Evolutionary conservation across 2,113 vertebrate genomes (phyloP).

Genomic region (Prietella phreatophila): DNA sequence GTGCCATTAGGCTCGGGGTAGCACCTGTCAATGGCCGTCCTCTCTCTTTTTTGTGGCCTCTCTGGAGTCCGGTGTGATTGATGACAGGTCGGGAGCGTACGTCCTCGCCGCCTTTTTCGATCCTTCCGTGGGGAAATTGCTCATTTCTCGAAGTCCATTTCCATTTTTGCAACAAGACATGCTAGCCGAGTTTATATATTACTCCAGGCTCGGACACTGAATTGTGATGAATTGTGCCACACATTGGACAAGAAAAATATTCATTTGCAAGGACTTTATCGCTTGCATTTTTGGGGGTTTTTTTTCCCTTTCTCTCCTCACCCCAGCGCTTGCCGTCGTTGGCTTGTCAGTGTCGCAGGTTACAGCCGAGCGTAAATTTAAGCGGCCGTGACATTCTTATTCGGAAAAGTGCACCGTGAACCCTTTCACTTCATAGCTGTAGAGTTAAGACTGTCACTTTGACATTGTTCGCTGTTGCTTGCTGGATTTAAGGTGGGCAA

Average conservation of each 20-base stretch:
- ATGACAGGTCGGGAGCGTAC: constrained; percentile 73
- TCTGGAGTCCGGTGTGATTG: constrained; percentile 68
- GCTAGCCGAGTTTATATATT: constrained; percentile 70
- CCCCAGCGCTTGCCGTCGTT: background rate
- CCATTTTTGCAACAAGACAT: constrained; percentile 67
- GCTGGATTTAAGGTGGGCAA: constrained; percentile 38
- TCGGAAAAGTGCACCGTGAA: constrained; percentile 61
- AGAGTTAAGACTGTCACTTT: constrained; percentile 64
- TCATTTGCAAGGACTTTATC: constrained; percentile 66
- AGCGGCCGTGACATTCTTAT: constrained; percentile 68
- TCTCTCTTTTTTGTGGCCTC: constrained; percentile 7
- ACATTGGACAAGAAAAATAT: constrained; percentile 61
- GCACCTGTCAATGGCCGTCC: constrained; percentile 66
- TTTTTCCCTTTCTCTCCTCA: constrained; percentile 29
- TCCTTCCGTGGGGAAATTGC: constrained; percentile 76
- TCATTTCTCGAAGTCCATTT: constrained; percentile 79
- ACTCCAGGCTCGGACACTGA: constrained; percentile 58
- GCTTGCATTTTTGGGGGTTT: constrained; percentile 45
- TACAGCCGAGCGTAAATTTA: constrained; percentile 67
- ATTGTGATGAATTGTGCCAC: constrained; percentile 72
- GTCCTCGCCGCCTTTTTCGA: constrained; percentile 71
- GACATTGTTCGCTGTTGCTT: constrained; percentile 62
- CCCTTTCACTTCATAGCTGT: constrained; percentile 50
- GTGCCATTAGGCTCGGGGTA: constrained; percentile 62
- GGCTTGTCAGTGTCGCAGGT: constrained; percentile 52